Evolutionary conservation across 92 coral and sea anemone genomes (phyloP).

Genomic region (Palythoa grandiflora): DNA sequence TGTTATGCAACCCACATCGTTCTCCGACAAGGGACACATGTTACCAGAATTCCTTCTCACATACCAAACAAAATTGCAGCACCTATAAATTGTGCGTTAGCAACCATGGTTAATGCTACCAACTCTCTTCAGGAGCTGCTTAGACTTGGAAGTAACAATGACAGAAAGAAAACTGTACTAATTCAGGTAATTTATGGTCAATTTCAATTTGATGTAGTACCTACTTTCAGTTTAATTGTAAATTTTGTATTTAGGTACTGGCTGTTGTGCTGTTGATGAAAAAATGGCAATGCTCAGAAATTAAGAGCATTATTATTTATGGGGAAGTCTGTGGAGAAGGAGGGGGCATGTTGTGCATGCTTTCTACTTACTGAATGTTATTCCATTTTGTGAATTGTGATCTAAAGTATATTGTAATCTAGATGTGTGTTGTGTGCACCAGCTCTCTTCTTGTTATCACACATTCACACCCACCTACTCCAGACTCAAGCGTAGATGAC

Average conservation of each 20-base stretch:
- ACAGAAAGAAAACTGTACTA: slow-evolving; percentile 70
- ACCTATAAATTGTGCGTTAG: slow-evolving; percentile 93
- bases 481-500: too few relatives aligned
- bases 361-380: too few relatives aligned
- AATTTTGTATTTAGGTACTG: not conserved
- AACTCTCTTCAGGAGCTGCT: slow-evolving; percentile 63
- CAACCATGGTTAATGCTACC: slow-evolving; percentile 93
- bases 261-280: too few relatives aligned
- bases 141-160: not conserved
- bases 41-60: slow-evolving; percentile 80
- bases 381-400: too few relatives aligned
- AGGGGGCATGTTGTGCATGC: too few relatives aligned
- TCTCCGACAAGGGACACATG: slow-evolving; percentile 90
- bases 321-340: too few relatives aligned
- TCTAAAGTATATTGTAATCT: too few relatives aligned
- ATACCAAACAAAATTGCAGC: slow-evolving; percentile 81
- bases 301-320: too few relatives aligned
- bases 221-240: not conserved
- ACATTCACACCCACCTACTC: too few relatives aligned
- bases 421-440: too few relatives aligned
- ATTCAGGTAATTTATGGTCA: slow-evolving; percentile 70
- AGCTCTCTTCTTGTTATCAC: too few relatives aligned
- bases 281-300: too few relatives aligned
- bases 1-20: slow-evolving; percentile 93
- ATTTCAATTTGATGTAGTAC: not conserved